These are phyloP conservation scores for Antennarius striatus DNA, from an alignment of 2,113 vertebrate genomes.

Conservation along the genomic window DNA sequence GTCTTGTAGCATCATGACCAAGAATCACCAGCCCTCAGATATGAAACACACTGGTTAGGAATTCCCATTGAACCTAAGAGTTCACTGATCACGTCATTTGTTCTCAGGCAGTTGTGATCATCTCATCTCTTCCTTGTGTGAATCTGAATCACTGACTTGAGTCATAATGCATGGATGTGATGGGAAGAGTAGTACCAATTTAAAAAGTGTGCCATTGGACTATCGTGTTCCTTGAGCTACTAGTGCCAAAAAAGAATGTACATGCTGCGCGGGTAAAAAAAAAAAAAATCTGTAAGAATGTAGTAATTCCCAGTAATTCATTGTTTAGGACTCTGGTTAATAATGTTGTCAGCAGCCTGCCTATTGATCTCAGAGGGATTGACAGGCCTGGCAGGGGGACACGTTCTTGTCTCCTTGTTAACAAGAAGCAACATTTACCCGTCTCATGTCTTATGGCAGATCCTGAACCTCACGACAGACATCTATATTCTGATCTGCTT, in stretches of 20 bases:
- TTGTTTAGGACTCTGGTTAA: no score
- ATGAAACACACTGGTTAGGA: no score
- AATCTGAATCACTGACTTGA: background rate
- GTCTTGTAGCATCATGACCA: no score
- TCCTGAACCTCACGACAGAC: background rate
- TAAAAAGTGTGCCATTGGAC: background rate
- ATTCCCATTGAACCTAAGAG: no score
- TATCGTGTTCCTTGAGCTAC: background rate
- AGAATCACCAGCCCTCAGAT: no score
- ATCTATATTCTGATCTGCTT: conserved; percentile 1
- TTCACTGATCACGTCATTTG: no score
- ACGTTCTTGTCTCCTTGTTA: no score
- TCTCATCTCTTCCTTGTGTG: background rate
- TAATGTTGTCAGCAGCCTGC: no score
- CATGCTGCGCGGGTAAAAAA: background rate
- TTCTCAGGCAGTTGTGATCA: no score
- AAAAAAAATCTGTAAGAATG: background rate
- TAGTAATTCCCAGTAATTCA: no score
- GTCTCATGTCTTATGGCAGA: conserved; percentile 18
- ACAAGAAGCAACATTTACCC: background rate
- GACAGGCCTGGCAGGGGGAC: no score
- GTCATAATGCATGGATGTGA: background rate
- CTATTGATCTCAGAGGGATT: no score
- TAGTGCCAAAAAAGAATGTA: background rate
- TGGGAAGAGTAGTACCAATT: background rate